Conservation (phyloP, 2,797 vertebrate species). For the Brachyrhaphis roseni region DNA sequence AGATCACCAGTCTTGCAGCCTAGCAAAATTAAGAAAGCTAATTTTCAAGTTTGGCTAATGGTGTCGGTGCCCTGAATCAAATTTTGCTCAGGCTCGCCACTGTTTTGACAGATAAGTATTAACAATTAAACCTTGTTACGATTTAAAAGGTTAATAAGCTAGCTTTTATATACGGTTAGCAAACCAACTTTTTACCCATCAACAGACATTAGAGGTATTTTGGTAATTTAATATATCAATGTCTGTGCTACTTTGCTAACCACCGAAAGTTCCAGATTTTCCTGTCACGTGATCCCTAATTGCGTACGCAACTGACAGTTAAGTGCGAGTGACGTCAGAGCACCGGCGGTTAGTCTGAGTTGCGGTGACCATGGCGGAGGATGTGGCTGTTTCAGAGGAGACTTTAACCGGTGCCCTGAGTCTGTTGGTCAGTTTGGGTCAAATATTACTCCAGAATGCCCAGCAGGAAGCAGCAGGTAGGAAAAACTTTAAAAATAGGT, state of each 20-base stretch:
- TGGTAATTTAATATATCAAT: too few relatives aligned
- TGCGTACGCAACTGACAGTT: not conserved
- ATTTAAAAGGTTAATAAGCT: too few relatives aligned
- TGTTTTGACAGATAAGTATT: not conserved
- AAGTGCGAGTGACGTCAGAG: not conserved
- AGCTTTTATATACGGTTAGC: not conserved
- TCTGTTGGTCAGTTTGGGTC: conserved; percentile 48
- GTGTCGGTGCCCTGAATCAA: not conserved
- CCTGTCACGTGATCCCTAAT: not conserved
- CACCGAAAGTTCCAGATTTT: not conserved
- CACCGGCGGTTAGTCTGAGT: not conserved
- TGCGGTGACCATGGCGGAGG: conserved; percentile 44
- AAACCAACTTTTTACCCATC: not conserved
- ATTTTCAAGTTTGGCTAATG: not conserved
- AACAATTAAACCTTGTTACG: too few relatives aligned
- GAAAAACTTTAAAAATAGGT: not conserved
- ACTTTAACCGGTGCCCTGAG: conserved; percentile 25
- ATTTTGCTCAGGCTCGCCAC: not conserved
- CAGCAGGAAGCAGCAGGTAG: conserved; percentile 61
- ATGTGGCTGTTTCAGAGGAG: conserved; percentile 33
- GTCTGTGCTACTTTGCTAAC: not conserved
- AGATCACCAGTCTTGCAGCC: too few relatives aligned
- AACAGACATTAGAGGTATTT: conserved; percentile 5
- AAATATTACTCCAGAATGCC: conserved; percentile 43
- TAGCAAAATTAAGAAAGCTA: not conserved